Evolutionary conservation across 2,797 vertebrate genomes (phyloP).

Genomic region (Falco biarmicus): DNA sequence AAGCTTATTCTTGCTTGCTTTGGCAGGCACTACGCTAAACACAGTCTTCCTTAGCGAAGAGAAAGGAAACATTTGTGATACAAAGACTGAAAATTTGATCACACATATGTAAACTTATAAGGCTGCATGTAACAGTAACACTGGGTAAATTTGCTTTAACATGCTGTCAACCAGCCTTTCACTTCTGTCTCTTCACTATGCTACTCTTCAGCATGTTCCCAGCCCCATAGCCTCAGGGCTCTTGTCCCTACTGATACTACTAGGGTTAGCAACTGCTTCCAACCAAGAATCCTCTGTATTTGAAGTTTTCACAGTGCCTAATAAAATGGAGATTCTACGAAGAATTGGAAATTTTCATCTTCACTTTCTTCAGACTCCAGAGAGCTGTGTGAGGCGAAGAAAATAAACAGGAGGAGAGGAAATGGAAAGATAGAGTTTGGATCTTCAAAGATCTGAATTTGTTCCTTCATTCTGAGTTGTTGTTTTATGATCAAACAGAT

Average conservation of each 20-base stretch:
- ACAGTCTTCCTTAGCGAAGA: background rate
- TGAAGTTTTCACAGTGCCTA: background rate
- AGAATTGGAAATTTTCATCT: background rate
- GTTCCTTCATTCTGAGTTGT: background rate
- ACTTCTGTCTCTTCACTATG: slow-evolving; percentile 18
- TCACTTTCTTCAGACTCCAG: background rate
- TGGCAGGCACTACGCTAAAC: background rate
- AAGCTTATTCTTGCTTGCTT: background rate
- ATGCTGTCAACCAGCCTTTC: slow-evolving; percentile 58
- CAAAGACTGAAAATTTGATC: slow-evolving; percentile 41
- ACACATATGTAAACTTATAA: slow-evolving; percentile 33
- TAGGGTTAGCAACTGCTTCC: slow-evolving; percentile 43
- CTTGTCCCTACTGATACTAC: slow-evolving; percentile 16
- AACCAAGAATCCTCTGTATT: background rate
- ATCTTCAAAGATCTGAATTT: background rate
- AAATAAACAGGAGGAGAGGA: background rate
- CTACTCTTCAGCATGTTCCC: slow-evolving; percentile 26
- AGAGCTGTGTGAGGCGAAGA: background rate
- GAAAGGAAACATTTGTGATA: slow-evolving; percentile 2
- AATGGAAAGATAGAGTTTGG: background rate
- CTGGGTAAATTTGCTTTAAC: slow-evolving; percentile 34
- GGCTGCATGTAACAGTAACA: slow-evolving; percentile 9
- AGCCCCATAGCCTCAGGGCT: slow-evolving; percentile 38
- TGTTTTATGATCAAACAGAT: background rate
- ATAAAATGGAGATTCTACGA: background rate